Evolutionary conservation across 2,113 vertebrate genomes (phyloP), one percentile per base, ranked within the genome.

Genomic region (human (Homo sapiens)): DNA sequence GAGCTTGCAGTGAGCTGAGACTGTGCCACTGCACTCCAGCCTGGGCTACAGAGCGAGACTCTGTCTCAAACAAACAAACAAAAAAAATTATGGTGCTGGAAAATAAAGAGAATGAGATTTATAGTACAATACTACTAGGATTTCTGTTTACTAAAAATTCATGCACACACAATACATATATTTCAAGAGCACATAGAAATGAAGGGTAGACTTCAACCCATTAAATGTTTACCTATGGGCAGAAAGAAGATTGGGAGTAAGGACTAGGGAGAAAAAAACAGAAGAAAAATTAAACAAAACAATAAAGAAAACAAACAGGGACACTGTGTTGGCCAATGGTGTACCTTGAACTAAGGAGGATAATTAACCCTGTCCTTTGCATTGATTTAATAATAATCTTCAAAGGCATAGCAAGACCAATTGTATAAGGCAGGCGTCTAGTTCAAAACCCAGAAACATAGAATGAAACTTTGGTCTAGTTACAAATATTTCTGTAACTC

Each of bases 91-190:
- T 38, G 9, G 32, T 72, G 22, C 27, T 75, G 23, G 50, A 95
- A 94, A 86, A 45, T n/a, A 88, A 68, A 70, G 30, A 95, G 7
- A 94, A 79, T 64, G 14, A 93, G 48, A 88, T 50, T 43, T n/a
- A 87, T 12, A 93, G 55, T 5, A 83, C 11, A 78, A 64, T 45
- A n/a, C 50, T 92, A 87, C 59, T 61, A 90, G 89, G 80, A 90
- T 73, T 96, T 52, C 45, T 68, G 9, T 40, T 68, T 82, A 83
- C 73, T 89, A 87, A 95, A 93, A 96, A 83, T 70, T 23, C 2
- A 57, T 57, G 18, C 22, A 61, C 8, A 68, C 3, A 64, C 35
- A 81, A 17, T 40, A 61, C 35, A 38, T 96, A n/a, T 10, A n/a
- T 94, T 96, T 91, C 35, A 86, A 93, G 40, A 61, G 7, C 16